phyloP scores from a whole-genome alignment of 2,113 vertebrate genomes.

The Brachyhypopomus occidentalis region DNA sequence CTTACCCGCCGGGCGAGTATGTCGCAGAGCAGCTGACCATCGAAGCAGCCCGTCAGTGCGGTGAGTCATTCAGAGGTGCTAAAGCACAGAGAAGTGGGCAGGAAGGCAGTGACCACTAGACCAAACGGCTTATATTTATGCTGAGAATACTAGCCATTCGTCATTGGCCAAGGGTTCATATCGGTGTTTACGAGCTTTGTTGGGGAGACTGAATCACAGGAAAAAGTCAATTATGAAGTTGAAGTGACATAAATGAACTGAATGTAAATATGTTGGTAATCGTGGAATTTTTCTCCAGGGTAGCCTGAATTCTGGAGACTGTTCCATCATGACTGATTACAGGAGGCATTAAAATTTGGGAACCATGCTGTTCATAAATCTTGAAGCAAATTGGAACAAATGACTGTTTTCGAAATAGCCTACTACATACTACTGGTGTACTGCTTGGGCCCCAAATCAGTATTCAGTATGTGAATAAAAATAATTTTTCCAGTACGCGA shows the following conservation, averaged over 20 bases:
- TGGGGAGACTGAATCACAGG: background rate
- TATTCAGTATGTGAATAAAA: no score
- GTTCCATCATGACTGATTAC: no score
- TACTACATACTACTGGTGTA: no score
- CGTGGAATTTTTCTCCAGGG: background rate
- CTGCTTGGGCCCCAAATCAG: no score
- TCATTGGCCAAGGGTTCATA: background rate
- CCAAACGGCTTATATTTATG: background rate
- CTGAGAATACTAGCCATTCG: background rate
- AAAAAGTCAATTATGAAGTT: background rate
- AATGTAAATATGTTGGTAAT: background rate
- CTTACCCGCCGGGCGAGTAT: slow-evolving; percentile 85
- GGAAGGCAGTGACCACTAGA: background rate
- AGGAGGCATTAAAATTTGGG: background rate
- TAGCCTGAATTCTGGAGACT: background rate
- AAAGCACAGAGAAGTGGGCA: background rate
- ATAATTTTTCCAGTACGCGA: no score
- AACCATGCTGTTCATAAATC: background rate
- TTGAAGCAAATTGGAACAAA: background rate
- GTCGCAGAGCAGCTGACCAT: slow-evolving; percentile 89
- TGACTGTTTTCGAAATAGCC: no score
- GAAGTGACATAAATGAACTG: background rate
- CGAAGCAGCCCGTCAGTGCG: slow-evolving; percentile 86
- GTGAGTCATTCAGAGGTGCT: slow-evolving; percentile 72
- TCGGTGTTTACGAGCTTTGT: background rate